Base-by-base conservation (phyloP, 2,113 vertebrate species). In the Quiscalus mexicanus region DNA sequence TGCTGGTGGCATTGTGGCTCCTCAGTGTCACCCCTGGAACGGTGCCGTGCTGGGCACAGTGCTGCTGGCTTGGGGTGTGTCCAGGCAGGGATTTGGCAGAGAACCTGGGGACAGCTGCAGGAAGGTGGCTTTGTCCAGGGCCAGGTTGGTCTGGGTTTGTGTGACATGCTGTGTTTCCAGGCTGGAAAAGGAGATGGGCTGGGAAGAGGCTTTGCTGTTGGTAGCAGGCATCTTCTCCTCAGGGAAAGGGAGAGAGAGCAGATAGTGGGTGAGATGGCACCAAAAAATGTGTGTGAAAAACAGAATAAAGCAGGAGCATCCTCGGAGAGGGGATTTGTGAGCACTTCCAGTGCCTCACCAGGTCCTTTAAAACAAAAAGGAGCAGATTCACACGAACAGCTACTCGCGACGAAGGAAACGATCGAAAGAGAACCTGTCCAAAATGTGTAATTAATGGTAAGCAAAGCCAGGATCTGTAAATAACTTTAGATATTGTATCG, bases 401-500 rank as follows among this genome's bases (percentile, higher is more conserved):
- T 76, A 74, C 83, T 68, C 42, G 33, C 14, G 39, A 37, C 35
- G 58, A 49, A 70, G 94, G 93, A 79, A 39, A 68, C 19, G 6
- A 75, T 93, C 31, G 89, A 89, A 55, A 94, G 87, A 94, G 93
- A 93, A 81, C 88, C 90, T 75, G 90, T 93, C 95, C 71, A 69
- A 93, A 70, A 25, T 73, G 84, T 94, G 92, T 95, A 92, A 94
- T 92, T 95, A 93, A 95, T 27, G 93, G 90, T 92, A 2, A 96
- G 95, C 62, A 44, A 96, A 97, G 94, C 93, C 86, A 87, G 92
- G 93, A 86, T 79, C 97, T 98, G 98, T 98, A 98, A 98, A 98
- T 98, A 98, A 97, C 98, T 98, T 98, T 98, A 97, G 98, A 97
- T 97, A 97, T 97, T 97, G 97, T 98, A 97, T 97, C 97, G 96